phyloP scores from a whole-genome alignment of 2,113 vertebrate species.

The Empidonax traillii region DNA sequence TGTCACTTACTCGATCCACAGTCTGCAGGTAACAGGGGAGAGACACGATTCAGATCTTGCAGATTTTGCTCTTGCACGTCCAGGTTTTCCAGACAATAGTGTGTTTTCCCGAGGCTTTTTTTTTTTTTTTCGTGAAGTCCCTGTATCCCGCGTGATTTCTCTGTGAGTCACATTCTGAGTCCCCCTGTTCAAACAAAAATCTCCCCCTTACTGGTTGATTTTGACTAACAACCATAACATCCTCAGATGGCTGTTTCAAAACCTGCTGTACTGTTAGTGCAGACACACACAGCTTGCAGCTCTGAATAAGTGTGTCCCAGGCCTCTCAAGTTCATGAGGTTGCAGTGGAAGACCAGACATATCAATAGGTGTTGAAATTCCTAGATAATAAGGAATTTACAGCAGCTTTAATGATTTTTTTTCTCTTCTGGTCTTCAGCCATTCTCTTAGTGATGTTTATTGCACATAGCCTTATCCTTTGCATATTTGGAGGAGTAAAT shows the following conservation, averaged over 20 bases:
- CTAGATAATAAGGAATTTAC: neutral
- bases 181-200: slow-evolving; percentile 6
- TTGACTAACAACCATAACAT: neutral
- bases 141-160: neutral
- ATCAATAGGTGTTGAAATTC: neutral
- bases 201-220: neutral
- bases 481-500: neutral
- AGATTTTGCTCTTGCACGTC: neutral
- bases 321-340: neutral
- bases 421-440: neutral
- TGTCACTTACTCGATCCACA: neutral
- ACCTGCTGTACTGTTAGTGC: neutral
- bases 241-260: neutral
- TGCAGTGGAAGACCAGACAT: neutral
- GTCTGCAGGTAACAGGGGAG: neutral
- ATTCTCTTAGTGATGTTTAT: neutral
- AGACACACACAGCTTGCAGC: neutral
- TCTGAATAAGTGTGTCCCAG: neutral
- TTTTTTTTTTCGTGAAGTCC: neutral
- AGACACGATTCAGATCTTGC: neutral
- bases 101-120: slow-evolving; percentile 7
- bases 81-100: neutral
- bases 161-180: neutral
- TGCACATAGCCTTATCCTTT: neutral
- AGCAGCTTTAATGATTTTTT: neutral